Evolutionary conservation across 2,113 vertebrate genomes (phyloP), one percentile per base, ranked within the genome.

Genomic region (Buteo buteo): DNA sequence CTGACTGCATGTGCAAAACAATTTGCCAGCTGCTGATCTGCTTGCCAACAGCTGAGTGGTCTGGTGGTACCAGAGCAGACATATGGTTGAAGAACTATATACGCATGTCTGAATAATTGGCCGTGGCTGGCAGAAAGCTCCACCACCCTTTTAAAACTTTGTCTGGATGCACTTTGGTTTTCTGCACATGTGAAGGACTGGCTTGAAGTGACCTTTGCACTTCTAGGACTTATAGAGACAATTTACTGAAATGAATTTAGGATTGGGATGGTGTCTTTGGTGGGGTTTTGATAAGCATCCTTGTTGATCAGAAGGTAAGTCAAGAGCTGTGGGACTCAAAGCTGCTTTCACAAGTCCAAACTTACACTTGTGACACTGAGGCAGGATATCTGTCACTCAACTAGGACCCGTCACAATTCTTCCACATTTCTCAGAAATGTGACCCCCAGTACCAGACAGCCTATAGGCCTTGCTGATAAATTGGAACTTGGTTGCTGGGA

Each of bases 31-130:
- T 81, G n/a, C 21, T 49, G 64, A 61, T 42, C 54, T 1, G 0
- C 54, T 86, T 66, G 71, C 59, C 55, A 66, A 20, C 8, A 82
- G 24, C 71, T 66, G n/a, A 88, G 58, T 54, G 34, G 17, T 80
- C 45, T 72, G 29, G 42, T 73, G 38, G 38, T 86, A 79, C 49
- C 54, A 72, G 54, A 69, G 54, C 50, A 84, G 82, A 44, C 16
- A 7, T 38, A 54, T 5, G 14, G 11, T 14, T 86, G 72, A 84
- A 74, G 42, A 70, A n/a, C 15, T 45, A 45, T 5, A 3, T 13
- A 32, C 0, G 0, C 25, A 8, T 18, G 24, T 34, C 45, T 0
- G 0, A 61, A 17, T 22, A 5, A 49, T 20, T 57, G 6, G 11
- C 54, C 0, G 0, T 8, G 66, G 34, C 45, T 73, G 62, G 32